Evolutionary conservation across 2,113 vertebrate species (phyloP).

Genomic region (Rhinoptilus africanus): DNA sequence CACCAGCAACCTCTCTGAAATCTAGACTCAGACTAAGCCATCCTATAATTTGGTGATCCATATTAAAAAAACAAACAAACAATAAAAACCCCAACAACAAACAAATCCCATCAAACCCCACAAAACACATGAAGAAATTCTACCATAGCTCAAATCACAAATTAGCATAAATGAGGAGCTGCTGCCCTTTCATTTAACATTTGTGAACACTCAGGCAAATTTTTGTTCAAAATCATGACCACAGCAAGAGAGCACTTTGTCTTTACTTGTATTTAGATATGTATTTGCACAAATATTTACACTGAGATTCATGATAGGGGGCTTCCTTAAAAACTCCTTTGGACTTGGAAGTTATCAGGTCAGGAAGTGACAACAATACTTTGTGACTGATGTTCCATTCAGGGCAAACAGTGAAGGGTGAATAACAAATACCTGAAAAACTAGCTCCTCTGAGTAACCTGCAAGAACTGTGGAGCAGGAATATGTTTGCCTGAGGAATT

Average conservation of each 20-base stretch:
- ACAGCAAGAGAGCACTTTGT: neutral
- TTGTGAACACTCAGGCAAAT: neutral
- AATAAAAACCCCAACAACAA: neutral
- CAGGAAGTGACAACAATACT: neutral
- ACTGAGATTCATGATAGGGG: neutral
- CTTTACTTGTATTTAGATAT: neutral
- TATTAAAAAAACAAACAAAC: neutral
- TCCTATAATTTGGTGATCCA: neutral
- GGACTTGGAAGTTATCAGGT: neutral
- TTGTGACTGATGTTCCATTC: neutral
- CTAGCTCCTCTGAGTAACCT: neutral
- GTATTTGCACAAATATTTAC: slow-evolving; percentile 31
- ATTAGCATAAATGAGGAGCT: neutral
- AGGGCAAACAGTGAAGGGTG: neutral
- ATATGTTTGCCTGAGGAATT: neutral
- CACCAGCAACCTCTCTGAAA: neutral
- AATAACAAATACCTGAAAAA: neutral
- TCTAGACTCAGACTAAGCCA: neutral
- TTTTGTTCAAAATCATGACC: neutral
- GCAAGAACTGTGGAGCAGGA: neutral
- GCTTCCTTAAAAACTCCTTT: slow-evolving; percentile 16
- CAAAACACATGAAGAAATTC: neutral
- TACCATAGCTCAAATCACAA: neutral
- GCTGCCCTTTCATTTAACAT: neutral
- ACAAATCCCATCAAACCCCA: neutral